phyloP scores from a whole-genome alignment of 2,113 vertebrate genomes.

The Alligator sinensis region DNA sequence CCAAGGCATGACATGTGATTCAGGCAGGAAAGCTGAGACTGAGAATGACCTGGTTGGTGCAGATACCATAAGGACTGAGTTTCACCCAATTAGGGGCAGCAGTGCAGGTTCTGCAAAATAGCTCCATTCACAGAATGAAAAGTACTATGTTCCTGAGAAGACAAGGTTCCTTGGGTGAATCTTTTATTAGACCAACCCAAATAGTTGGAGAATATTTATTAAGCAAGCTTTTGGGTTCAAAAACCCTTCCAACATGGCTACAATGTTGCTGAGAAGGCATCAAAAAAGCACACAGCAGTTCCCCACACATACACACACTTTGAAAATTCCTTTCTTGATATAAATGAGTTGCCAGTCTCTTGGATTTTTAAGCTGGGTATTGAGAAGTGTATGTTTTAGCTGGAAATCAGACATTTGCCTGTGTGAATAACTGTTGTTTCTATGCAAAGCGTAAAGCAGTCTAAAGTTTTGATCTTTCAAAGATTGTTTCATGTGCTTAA shows the following conservation, averaged over 20 bases:
- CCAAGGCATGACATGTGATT: too few species aligned
- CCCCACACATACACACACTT: background rate
- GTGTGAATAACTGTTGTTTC: background rate
- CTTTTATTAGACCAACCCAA: too few species aligned
- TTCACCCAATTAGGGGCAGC: background rate
- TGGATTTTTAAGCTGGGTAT: background rate
- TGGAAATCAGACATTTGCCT: background rate
- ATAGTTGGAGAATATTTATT: too few species aligned
- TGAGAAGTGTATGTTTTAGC: background rate
- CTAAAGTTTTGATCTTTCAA: background rate
- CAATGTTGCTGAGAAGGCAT: background rate
- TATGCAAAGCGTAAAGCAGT: fast-evolving
- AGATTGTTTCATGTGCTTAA: background rate
- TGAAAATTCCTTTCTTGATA: background rate
- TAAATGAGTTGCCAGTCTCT: background rate
- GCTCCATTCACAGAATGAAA: background rate
- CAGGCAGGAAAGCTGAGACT: too few species aligned
- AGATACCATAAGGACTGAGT: too few species aligned
- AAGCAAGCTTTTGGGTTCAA: too few species aligned
- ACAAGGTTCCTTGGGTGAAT: too few species aligned
- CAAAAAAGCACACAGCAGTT: background rate
- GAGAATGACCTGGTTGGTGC: too few species aligned
- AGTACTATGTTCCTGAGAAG: too few species aligned
- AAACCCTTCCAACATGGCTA: too few species aligned
- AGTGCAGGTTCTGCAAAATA: background rate